A percentile compares a stretch with the other conserved stretches of the same genome.
These are phyloP conservation scores for Cydia pomonella DNA, from an alignment of 1,140 invertebrate species.

Conservation along the genomic window DNA sequence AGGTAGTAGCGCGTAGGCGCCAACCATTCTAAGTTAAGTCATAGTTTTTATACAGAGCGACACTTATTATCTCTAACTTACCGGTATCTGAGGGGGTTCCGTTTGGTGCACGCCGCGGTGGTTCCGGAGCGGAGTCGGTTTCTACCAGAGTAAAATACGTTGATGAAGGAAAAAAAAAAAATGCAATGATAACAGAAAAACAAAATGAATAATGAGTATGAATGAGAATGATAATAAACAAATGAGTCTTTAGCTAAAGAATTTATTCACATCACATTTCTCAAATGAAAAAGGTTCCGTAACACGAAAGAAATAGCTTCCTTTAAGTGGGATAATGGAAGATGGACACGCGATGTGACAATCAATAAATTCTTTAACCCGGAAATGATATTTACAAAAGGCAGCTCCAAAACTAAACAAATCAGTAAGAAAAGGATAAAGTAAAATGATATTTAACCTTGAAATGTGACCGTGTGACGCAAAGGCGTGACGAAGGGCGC, in stretches of 20 bases:
- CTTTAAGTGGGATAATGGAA: not conserved
- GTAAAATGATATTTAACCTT: slow-evolving; percentile 83
- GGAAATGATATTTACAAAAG: slow-evolving; percentile 41
- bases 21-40: not conserved
- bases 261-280: slow-evolving; percentile 19
- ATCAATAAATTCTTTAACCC: slow-evolving; percentile 49
- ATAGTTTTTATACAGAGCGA: not conserved
- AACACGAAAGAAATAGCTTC: not conserved
- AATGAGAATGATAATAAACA: no score
- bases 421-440: slow-evolving; percentile 35
- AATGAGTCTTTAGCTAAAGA: not conserved
- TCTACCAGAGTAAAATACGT: slow-evolving; percentile 81
- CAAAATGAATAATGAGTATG: no score
- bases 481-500: slow-evolving; percentile 80
- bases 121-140: slow-evolving; percentile 84
- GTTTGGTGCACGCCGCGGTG: slow-evolving; percentile 83
- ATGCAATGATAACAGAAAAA: slow-evolving; percentile 39
- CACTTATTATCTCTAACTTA: slow-evolving; percentile 63
- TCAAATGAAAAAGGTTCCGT: not conserved
- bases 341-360: slow-evolving; percentile 28
- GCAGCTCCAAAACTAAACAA: slow-evolving; percentile 70
- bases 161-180: slow-evolving; percentile 56
- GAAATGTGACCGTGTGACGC: slow-evolving; percentile 87
- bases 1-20: not conserved
- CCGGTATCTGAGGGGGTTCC: slow-evolving; percentile 83